phyloP scores from a whole-genome alignment of 2,888 invertebrate species.

The Mamestra brassicae region DNA sequence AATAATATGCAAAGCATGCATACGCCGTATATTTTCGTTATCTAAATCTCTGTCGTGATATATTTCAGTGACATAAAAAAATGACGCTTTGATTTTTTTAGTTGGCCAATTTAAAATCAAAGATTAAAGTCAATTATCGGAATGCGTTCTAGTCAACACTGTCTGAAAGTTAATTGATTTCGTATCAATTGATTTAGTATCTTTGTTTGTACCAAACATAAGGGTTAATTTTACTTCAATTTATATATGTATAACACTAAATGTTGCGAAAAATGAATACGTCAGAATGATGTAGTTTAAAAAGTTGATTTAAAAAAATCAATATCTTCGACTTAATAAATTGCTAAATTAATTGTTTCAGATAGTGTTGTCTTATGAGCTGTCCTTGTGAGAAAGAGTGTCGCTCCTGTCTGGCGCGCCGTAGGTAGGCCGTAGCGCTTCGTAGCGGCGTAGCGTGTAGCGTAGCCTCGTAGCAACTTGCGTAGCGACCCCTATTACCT shows the following conservation, averaged over 20 bases:
- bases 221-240: no score
- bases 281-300: no score
- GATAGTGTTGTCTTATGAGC: conserved; percentile 68
- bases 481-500: conserved; percentile 49
- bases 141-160: conserved; percentile 3
- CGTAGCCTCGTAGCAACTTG: conserved; percentile 55
- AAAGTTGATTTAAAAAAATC: no score
- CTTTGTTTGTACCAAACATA: no score
- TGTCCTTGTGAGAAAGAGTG: conserved; percentile 67
- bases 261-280: no score
- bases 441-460: conserved; percentile 65
- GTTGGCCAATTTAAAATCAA: background rate
- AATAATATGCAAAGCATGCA: background rate
- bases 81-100: no score
- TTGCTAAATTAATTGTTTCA: conserved; percentile 53
- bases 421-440: conserved; percentile 71
- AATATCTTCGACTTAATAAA: background rate
- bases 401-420: conserved; percentile 66
- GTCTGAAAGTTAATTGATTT: background rate
- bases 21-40: background rate
- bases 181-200: no score
- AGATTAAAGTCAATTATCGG: background rate
- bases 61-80: background rate
- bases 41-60: background rate
- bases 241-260: no score